A percentile compares a stretch with the other conserved stretches of the same genome.
Evolutionary conservation across 2,888 invertebrate species (phyloP).

Genomic region (Temnothorax ravouxi): DNA sequence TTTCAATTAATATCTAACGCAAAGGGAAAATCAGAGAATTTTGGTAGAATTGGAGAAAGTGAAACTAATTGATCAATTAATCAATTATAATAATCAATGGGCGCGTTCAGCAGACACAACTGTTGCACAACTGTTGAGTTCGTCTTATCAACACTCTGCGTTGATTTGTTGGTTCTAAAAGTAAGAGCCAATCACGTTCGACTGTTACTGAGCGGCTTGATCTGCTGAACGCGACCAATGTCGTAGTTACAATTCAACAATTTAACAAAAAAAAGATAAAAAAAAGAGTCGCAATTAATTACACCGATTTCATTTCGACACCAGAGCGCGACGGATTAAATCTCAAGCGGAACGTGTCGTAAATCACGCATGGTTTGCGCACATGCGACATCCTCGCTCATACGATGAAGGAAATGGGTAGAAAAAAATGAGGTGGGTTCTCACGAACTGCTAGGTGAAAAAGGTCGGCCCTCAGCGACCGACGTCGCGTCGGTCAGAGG

Average conservation of each 20-base stretch:
- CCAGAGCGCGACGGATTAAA: background rate
- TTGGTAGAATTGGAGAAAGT: background rate
- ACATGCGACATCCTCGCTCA: conserved; percentile 16
- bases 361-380: conserved; percentile 18
- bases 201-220: no score
- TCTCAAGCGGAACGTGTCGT: conserved; percentile 15
- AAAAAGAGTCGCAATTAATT: conserved; percentile 7
- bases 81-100: background rate
- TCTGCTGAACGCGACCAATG: no score
- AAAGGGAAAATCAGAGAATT: background rate
- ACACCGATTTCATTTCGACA: background rate
- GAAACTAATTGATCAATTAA: background rate
- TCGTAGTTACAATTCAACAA: no score
- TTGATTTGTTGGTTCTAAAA: no score
- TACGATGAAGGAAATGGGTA: conserved; percentile 9
- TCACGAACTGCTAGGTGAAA: conserved; percentile 38
- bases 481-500: conserved; percentile 31
- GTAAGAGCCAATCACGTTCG: no score
- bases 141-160: no score
- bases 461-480: conserved; percentile 16
- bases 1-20: background rate
- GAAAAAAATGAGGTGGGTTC: conserved; percentile 39
- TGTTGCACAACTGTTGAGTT: no score
- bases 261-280: background rate
- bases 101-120: no score